These are phyloP conservation scores for Pseudoatta argentina DNA, from an alignment of 1,140 invertebrate genomes.

Conservation along the genomic window DNA sequence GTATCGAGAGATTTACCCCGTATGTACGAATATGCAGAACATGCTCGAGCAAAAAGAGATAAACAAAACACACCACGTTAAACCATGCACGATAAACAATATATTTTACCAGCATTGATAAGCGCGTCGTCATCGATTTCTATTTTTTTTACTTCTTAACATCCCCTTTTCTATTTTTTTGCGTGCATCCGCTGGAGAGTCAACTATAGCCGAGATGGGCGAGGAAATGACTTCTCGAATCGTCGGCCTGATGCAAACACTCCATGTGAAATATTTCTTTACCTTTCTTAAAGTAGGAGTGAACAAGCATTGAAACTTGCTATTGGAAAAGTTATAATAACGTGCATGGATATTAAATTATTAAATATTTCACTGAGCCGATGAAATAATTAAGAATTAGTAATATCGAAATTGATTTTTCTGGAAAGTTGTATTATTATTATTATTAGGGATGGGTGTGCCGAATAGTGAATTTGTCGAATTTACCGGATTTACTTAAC, in stretches of 20 bases:
- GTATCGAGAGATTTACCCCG: background rate
- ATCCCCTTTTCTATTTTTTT: background rate
- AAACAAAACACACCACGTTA: background rate
- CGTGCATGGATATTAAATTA: background rate
- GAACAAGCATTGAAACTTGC: background rate
- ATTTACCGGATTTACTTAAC: too few relatives aligned
- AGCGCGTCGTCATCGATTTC: background rate
- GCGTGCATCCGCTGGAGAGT: background rate
- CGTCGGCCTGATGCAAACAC: background rate
- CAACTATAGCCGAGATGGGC: background rate
- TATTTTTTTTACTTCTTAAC: background rate
- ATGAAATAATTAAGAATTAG: background rate
- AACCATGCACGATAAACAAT: conserved; percentile 2
- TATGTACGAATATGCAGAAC: background rate
- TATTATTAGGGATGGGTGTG: too few relatives aligned
- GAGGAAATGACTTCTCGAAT: background rate
- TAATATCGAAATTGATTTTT: background rate
- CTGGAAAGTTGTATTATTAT: background rate
- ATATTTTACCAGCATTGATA: background rate
- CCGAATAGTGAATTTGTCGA: too few relatives aligned
- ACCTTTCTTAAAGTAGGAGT: background rate
- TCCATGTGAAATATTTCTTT: background rate
- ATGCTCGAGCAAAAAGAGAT: background rate
- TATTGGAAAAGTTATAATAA: background rate
- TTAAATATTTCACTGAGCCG: background rate